Evolutionary conservation across 2,888 invertebrate genomes (phyloP).

Genomic region (Cancer borealis): DNA sequence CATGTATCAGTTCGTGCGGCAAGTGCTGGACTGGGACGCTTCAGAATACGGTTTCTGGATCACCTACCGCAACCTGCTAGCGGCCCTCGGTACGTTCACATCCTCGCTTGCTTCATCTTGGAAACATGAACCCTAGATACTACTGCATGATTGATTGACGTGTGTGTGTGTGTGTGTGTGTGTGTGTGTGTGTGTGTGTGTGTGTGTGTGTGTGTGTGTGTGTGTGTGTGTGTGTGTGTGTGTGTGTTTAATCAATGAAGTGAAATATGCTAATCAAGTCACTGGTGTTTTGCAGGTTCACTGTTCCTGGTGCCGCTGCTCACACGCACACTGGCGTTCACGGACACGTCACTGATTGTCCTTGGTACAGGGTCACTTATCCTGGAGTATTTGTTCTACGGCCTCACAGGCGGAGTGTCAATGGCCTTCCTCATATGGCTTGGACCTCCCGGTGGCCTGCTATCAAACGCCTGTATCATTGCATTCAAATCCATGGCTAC

Average conservation of each 20-base stretch:
- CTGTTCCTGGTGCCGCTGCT: conserved; percentile 69
- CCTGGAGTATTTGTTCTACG: conserved; percentile 64
- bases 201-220: too few relatives aligned
- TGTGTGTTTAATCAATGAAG: background rate
- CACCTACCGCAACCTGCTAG: conserved; percentile 65
- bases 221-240: conserved; percentile 1
- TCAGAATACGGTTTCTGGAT: conserved; percentile 70
- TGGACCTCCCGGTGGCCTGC: conserved; percentile 55
- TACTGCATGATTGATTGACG: background rate
- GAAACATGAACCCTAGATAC: background rate
- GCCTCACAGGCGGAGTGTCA: conserved; percentile 46
- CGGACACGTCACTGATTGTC: conserved; percentile 58
- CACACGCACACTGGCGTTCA: conserved; percentile 30
- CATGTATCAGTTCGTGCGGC: conserved; percentile 72
- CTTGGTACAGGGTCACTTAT: conserved; percentile 55
- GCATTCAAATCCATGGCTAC: conserved; percentile 71
- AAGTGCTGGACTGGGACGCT: conserved; percentile 67
- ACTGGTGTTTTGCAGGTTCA: conserved; percentile 53
- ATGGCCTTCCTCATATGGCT: conserved; percentile 63
- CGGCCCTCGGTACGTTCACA: conserved; percentile 57
- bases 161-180: background rate
- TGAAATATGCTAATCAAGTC: background rate
- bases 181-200: background rate
- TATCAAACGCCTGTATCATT: conserved; percentile 67
- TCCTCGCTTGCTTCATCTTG: background rate